These are phyloP conservation scores for Psittacula echo DNA, from an alignment of 2,797 vertebrate genomes.

Conservation along the genomic window DNA sequence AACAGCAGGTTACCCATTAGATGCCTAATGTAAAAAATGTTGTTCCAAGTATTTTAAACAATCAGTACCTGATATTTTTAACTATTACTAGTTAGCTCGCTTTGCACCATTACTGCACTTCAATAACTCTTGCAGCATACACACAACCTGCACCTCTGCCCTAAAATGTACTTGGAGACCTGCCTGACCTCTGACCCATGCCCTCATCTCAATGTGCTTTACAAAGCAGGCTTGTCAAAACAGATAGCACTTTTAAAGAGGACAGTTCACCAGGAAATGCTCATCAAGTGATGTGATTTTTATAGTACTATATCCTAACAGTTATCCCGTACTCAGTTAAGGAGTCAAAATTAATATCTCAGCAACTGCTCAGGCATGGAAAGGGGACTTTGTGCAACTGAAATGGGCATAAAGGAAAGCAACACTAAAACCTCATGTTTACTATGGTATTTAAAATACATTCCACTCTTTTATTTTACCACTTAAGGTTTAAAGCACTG, in stretches of 20 bases:
- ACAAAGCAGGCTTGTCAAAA: background rate
- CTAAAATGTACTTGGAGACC: background rate
- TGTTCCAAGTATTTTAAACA: background rate
- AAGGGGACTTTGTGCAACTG: background rate
- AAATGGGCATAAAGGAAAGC: background rate
- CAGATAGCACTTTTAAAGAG: background rate
- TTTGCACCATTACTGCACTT: background rate
- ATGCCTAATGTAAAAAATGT: background rate
- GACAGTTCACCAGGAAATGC: background rate
- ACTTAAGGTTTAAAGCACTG: background rate
- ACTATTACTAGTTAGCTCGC: fast-evolving
- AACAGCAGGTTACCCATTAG: background rate
- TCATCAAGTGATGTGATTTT: fast-evolving
- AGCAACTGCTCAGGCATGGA: fast-evolving
- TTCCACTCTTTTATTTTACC: background rate
- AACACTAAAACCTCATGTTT: background rate
- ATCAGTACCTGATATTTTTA: background rate
- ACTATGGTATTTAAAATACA: fast-evolving
- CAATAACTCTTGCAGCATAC: fast-evolving
- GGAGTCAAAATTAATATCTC: background rate
- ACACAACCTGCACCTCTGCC: background rate
- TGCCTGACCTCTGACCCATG: background rate
- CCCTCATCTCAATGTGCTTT: fast-evolving
- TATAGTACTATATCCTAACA: background rate
- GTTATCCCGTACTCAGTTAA: background rate